phyloP scores from a whole-genome alignment of 2,113 vertebrate genomes.

The Lasiurus borealis region DNA sequence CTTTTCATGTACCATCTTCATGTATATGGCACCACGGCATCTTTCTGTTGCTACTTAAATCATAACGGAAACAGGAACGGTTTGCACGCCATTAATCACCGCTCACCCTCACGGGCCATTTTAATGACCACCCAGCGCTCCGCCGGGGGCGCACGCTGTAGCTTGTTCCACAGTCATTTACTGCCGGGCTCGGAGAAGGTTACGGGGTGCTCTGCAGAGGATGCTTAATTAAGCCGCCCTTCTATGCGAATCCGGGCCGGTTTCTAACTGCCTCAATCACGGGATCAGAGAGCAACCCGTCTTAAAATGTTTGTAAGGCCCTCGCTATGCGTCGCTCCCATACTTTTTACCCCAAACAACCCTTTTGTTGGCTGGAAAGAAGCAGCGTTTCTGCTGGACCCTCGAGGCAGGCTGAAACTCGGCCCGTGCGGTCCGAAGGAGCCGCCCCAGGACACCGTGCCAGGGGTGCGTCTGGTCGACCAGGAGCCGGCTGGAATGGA shows the following conservation, averaged over 20 bases:
- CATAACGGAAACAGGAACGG: neutral
- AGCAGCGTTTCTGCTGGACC: neutral
- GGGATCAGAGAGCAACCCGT: neutral
- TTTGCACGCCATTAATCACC: neutral
- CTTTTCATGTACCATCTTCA: neutral
- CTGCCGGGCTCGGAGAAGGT: slow-evolving; percentile 1
- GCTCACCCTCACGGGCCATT: neutral
- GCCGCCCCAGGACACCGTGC: neutral
- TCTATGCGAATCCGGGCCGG: neutral
- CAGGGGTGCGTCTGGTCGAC: neutral
- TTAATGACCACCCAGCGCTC: slow-evolving; percentile 4
- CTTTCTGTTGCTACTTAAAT: slow-evolving; percentile 14
- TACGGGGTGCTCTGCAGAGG: neutral
- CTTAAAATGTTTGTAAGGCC: neutral
- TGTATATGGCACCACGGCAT: neutral
- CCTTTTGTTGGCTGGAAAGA: neutral
- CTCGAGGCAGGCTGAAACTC: neutral
- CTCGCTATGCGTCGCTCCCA: no score
- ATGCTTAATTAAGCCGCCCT: neutral
- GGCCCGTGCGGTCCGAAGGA: neutral
- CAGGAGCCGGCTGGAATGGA: slow-evolving; percentile 10
- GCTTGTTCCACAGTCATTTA: neutral
- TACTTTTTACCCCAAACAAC: neutral
- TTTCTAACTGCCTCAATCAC: neutral
- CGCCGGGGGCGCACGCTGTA: neutral